Conservation (phyloP, 2,113 vertebrate species). For the Brienomyrus brachyistius region DNA sequence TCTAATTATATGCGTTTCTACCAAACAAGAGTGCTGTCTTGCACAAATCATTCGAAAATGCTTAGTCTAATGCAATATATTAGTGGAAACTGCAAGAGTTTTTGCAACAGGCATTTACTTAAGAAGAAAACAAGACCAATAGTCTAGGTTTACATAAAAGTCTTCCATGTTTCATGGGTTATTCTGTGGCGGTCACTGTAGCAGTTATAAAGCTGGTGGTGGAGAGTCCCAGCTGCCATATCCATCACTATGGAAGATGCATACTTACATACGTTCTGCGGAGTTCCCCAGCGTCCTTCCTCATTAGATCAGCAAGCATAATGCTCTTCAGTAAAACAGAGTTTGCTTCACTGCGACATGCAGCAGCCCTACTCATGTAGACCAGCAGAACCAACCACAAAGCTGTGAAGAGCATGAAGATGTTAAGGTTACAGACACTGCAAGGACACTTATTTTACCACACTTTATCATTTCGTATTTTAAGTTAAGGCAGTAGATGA, state of each 20-base stretch:
- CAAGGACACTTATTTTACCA: neutral
- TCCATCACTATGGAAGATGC: neutral
- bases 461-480: neutral
- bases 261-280: slow-evolving; percentile 12
- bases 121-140: neutral
- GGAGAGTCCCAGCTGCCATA: neutral
- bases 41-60: neutral
- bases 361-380: neutral
- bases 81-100: neutral
- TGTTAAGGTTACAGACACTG: neutral
- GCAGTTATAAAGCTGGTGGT: neutral
- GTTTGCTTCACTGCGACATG: neutral
- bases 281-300: slow-evolving; percentile 14
- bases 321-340: neutral
- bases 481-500: neutral
- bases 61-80: neutral
- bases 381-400: neutral
- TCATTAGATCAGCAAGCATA: neutral
- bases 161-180: neutral
- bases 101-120: neutral
- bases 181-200: neutral
- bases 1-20: slow-evolving; percentile 4
- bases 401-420: neutral
- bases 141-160: neutral
- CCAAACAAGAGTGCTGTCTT: neutral